Evolutionary conservation across 2,888 invertebrate species (phyloP).

Genomic region (Celastrina argiolus): DNA sequence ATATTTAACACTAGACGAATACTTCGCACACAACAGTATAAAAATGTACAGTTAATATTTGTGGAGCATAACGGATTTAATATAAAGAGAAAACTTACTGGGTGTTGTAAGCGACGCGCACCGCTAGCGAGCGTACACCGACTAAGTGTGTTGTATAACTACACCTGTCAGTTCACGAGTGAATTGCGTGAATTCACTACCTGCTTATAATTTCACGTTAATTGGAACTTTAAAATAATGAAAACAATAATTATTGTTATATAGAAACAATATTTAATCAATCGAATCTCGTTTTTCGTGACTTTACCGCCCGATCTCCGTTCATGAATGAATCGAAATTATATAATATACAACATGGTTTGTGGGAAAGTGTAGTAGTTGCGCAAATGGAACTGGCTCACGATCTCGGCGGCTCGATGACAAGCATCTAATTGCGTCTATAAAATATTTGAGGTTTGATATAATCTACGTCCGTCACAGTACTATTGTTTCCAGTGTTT

Average conservation of each 20-base stretch:
- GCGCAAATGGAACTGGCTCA: slow-evolving; percentile 2
- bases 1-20: not conserved
- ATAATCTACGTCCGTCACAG: no score
- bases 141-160: not conserved
- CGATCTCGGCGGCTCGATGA: not conserved
- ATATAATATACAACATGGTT: slow-evolving; percentile 2
- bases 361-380: slow-evolving; percentile 16
- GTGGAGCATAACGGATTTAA: not conserved
- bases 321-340: not conserved
- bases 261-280: no score
- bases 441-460: no score
- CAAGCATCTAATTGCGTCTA: not conserved
- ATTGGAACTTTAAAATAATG: no score
- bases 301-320: not conserved
- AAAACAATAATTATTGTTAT: no score
- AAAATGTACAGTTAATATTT: not conserved
- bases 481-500: no score
- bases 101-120: not conserved
- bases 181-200: not conserved
- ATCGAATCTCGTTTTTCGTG: no score
- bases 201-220: no score
- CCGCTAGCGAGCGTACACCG: not conserved
- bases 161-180: not conserved
- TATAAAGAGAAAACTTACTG: not conserved
- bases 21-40: not conserved